Percentiles rank a stretch among this genome's conserved stretches.
Evolutionary conservation across 2,888 invertebrate genomes (phyloP).

Genomic region (Lypha dubia): DNA sequence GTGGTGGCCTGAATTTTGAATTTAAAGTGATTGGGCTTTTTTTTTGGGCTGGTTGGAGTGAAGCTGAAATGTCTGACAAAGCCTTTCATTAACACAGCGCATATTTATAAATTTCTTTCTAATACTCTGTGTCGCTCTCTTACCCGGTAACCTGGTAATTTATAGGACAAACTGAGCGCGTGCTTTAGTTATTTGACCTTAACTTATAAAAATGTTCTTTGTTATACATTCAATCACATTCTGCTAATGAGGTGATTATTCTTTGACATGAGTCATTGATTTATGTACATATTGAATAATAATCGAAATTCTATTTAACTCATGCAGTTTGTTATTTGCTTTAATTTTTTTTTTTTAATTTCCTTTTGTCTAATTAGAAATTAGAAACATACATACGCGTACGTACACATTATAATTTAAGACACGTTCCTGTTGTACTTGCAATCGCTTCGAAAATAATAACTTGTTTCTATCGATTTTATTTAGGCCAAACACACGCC

Average conservation of each 20-base stretch:
- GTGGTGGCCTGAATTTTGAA: too few species aligned
- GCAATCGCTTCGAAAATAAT: not conserved
- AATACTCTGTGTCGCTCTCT: too few species aligned
- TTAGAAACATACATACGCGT: not conserved
- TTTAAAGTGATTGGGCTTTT: too few species aligned
- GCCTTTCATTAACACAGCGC: not conserved
- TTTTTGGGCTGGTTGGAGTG: not conserved
- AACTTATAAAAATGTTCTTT: not conserved
- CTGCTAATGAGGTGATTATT: too few species aligned
- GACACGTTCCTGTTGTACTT: not conserved
- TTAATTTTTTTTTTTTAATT: too few species aligned
- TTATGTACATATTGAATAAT: not conserved
- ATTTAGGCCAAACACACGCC: constrained; percentile 1
- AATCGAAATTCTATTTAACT: not conserved
- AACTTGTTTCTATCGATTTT: not conserved
- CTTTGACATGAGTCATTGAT: not conserved
- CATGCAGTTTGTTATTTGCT: not conserved
- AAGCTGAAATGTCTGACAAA: not conserved
- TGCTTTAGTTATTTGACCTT: too few species aligned
- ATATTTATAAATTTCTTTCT: not conserved
- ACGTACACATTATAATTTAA: not conserved
- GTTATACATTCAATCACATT: too few species aligned
- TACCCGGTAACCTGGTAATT: too few species aligned
- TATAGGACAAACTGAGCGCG: too few species aligned
- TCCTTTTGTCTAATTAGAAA: not conserved